These are phyloP conservation scores for Drosophila yooni DNA, from an alignment of 2,888 invertebrate genomes.

Conservation along the genomic window DNA sequence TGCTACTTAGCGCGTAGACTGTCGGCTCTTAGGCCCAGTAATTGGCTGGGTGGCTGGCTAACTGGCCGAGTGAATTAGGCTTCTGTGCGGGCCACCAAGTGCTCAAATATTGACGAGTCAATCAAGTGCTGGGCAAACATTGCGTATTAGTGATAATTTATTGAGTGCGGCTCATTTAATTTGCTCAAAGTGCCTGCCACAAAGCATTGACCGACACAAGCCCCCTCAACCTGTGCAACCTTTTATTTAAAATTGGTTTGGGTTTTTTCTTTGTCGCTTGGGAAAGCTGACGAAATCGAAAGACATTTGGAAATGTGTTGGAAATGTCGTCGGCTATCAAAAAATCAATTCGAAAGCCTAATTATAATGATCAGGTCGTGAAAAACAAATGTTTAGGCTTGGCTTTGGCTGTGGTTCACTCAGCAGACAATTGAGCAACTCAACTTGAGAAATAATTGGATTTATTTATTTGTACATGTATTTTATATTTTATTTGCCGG, in stretches of 20 bases:
- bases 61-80: constrained; percentile 21
- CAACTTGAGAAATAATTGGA: not conserved
- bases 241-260: not conserved
- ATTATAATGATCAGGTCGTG: constrained; percentile 42
- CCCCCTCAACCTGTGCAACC: not conserved
- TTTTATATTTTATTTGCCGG: constrained; percentile 30
- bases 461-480: constrained; percentile 22
- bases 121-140: constrained; percentile 75
- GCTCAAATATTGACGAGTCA: constrained; percentile 77
- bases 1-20: not conserved
- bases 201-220: constrained; percentile 33
- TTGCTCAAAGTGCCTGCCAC: constrained; percentile 34
- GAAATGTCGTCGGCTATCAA: constrained; percentile 16
- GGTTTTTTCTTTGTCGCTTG: constrained; percentile 10
- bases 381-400: constrained; percentile 1
- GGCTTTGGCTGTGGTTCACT: constrained; percentile 1
- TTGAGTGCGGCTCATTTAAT: constrained; percentile 70
- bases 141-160: constrained; percentile 77
- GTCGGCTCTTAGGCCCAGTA: constrained; percentile 20
- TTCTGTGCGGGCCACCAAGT: constrained; percentile 58
- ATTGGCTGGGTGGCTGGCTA: not conserved
- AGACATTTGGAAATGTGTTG: constrained; percentile 47
- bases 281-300: constrained; percentile 66
- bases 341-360: constrained; percentile 30
- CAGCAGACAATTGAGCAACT: not conserved